phyloP scores from a whole-genome alignment of 2,888 invertebrate genomes.

The Cryptocheilus praepositus region DNA sequence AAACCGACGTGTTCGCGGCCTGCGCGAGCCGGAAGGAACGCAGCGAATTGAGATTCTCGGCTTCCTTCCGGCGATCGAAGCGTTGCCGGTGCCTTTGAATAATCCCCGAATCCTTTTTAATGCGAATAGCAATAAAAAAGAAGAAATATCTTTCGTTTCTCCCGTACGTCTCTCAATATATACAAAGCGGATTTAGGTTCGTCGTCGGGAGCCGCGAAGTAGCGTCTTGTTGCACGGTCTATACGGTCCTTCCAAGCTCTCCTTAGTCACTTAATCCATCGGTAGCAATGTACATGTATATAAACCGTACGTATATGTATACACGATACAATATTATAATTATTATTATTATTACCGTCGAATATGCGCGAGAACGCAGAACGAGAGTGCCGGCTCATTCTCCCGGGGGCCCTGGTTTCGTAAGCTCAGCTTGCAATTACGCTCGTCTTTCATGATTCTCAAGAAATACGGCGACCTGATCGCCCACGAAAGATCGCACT shows the following conservation, averaged over 20 bases:
- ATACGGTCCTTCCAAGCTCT: slow-evolving; percentile 51
- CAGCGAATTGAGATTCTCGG: too few relatives aligned
- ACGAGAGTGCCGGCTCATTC: slow-evolving; percentile 59
- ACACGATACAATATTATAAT: background rate
- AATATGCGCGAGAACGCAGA: slow-evolving; percentile 40
- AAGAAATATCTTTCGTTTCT: slow-evolving; percentile 18
- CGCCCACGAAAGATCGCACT: too few relatives aligned
- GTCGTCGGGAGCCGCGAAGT: slow-evolving; percentile 44
- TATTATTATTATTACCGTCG: background rate
- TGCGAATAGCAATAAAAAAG: slow-evolving; percentile 50
- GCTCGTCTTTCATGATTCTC: slow-evolving; percentile 25
- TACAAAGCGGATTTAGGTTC: slow-evolving; percentile 33
- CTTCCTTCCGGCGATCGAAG: slow-evolving; percentile 29
- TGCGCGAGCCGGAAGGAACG: slow-evolving; percentile 31
- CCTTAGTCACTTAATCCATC: slow-evolving; percentile 37
- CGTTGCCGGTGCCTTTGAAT: slow-evolving; percentile 53
- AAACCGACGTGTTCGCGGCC: slow-evolving; percentile 38
- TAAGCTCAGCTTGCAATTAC: slow-evolving; percentile 43
- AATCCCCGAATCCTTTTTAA: slow-evolving; percentile 38
- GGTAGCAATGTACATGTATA: slow-evolving; percentile 18
- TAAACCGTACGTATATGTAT: slow-evolving; percentile 22
- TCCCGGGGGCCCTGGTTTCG: slow-evolving; percentile 48
- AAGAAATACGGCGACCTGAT: too few relatives aligned
- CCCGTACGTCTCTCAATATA: background rate
- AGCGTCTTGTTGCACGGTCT: slow-evolving; percentile 48